These are phyloP conservation scores for Drosophila bocqueti DNA, from an alignment of 1,140 invertebrate genomes.

Conservation along the genomic window DNA sequence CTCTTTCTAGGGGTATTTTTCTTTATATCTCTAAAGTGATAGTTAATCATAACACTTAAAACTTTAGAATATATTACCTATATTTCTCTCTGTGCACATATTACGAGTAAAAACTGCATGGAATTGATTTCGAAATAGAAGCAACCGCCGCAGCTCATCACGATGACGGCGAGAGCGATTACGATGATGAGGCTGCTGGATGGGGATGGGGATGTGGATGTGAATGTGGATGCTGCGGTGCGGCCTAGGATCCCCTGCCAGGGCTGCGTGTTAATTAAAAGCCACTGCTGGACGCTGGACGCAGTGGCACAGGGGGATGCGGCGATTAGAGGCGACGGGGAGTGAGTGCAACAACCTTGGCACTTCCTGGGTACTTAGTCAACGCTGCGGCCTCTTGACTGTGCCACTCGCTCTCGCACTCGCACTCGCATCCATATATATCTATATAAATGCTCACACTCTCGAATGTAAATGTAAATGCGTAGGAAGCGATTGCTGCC, in stretches of 20 bases:
- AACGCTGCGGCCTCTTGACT: conserved; percentile 71
- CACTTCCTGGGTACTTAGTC: conserved; percentile 82
- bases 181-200: conserved; percentile 44
- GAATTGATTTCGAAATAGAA: conserved; percentile 82
- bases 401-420: conserved; percentile 43
- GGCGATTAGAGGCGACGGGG: conserved; percentile 23
- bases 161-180: conserved; percentile 37
- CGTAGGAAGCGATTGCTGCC: conserved; percentile 59
- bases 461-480: conserved; percentile 60
- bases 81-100: conserved; percentile 29
- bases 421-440: conserved; percentile 14
- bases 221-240: conserved; percentile 29
- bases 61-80: neutral
- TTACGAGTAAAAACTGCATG: conserved; percentile 70
- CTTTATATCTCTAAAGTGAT: neutral
- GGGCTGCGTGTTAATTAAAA: conserved; percentile 78
- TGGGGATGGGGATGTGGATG: conserved; percentile 19
- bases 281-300: conserved; percentile 73
- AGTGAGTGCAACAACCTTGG: conserved; percentile 81
- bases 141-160: conserved; percentile 53
- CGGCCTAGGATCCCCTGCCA: conserved; percentile 49
- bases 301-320: neutral
- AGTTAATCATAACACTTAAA: neutral
- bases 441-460: conserved; percentile 48
- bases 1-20: neutral